Conservation (phyloP, 2,113 vertebrate species). For the Oostethus manadensis region DNA sequence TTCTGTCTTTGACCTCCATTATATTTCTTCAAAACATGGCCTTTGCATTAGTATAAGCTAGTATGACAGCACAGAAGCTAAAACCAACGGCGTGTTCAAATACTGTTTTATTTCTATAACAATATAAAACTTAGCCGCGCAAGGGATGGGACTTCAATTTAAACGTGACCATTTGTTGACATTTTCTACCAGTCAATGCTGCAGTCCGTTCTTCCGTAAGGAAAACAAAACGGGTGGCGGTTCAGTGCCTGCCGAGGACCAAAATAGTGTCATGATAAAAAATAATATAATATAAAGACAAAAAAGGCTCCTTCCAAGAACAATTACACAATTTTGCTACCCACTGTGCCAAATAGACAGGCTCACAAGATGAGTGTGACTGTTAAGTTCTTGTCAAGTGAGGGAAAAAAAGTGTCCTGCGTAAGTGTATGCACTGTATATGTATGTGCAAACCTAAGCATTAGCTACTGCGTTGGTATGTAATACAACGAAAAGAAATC, state of each 20-base stretch:
- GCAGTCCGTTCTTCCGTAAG: too few species aligned
- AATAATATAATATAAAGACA: constrained; percentile 2
- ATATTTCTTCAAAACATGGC: constrained; percentile 25
- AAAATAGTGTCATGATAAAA: constrained; percentile 52
- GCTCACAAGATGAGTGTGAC: constrained; percentile 52
- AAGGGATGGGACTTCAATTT: constrained; percentile 72
- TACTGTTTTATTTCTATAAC: too few species aligned
- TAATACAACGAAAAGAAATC: too few species aligned
- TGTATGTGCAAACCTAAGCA: too few species aligned
- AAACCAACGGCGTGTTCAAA: too few species aligned
- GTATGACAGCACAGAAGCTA: too few species aligned
- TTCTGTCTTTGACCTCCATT: constrained; percentile 58
- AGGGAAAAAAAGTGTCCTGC: constrained; percentile 5
- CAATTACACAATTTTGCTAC: constrained; percentile 56
- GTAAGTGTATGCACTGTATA: too few species aligned
- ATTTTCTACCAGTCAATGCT: too few species aligned
- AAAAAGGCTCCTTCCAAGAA: constrained; percentile 54
- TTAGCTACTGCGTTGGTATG: too few species aligned
- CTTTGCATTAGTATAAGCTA: neutral
- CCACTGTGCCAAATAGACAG: constrained; percentile 58
- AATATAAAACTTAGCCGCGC: constrained; percentile 36
- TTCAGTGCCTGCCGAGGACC: constrained; percentile 13
- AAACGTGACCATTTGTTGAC: constrained; percentile 62
- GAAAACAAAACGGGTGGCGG: too few species aligned
- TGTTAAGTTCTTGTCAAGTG: constrained; percentile 45